Percentiles rank a stretch among this genome's conserved stretches.
Conservation (phyloP, 2,113 vertebrate genomes). For the Scatophagus argus region DNA sequence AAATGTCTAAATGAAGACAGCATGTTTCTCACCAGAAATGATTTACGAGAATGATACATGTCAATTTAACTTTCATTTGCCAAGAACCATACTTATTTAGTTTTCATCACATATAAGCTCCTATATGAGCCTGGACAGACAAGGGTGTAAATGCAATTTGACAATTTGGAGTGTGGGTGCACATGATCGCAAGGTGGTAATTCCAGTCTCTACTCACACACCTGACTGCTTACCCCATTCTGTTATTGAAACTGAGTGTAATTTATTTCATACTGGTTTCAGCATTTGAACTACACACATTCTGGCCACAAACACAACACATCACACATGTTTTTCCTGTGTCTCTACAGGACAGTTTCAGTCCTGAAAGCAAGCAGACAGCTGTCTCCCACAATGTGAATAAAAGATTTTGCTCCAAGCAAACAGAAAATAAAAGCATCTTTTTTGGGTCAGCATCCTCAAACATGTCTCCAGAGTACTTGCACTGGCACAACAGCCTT, state of each 20-base stretch:
- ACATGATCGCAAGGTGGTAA: too few species aligned
- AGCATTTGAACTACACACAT: constrained; percentile 9
- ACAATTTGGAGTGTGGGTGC: too few species aligned
- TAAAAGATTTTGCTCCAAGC: constrained; percentile 73
- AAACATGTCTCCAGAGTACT: constrained; percentile 17
- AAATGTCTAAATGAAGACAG: too few species aligned
- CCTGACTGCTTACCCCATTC: neutral
- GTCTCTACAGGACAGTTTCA: constrained; percentile 35
- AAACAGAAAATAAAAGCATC: constrained; percentile 43
- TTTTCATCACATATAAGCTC: too few species aligned
- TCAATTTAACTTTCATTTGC: too few species aligned
- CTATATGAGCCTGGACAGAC: too few species aligned
- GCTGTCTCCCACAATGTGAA: constrained; percentile 71
- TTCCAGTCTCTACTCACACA: too few species aligned
- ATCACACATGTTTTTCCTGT: constrained; percentile 1
- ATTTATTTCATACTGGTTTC: neutral
- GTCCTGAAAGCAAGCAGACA: constrained; percentile 60
- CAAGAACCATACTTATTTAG: too few species aligned
- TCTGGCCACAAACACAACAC: constrained; percentile 26
- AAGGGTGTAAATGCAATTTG: too few species aligned
- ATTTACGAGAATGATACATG: too few species aligned
- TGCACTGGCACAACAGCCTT: constrained; percentile 16
- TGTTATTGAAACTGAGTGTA: neutral
- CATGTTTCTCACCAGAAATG: too few species aligned
- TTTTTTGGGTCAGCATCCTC: constrained; percentile 67